Percentiles rank a stretch among this genome's conserved stretches.
These are phyloP conservation scores for Octonoba sinensis DNA, from an alignment of 2,888 invertebrate species.

Conservation along the genomic window DNA sequence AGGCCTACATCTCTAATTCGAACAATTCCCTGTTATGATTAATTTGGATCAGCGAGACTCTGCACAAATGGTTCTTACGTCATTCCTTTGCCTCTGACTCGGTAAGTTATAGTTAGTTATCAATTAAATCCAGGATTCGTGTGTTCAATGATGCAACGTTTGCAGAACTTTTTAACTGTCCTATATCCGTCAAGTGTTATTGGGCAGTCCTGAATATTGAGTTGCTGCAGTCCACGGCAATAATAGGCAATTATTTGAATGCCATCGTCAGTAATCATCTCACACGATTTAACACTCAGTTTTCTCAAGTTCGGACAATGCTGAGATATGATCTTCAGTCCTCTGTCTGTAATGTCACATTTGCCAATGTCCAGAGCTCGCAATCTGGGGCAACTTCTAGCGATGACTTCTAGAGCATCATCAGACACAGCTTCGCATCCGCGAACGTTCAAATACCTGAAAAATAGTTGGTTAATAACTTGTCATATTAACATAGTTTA, in stretches of 20 bases:
- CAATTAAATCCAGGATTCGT: conserved; percentile 87
- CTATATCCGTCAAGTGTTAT: conserved; percentile 89
- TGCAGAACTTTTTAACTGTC: conserved; percentile 92
- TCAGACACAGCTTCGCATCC: conserved; percentile 95
- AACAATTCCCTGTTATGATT: too few species aligned
- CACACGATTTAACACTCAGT: conserved; percentile 80
- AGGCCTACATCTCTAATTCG: too few species aligned
- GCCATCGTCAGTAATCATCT: conserved; percentile 89
- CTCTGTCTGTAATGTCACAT: conserved; percentile 92
- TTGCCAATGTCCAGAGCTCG: conserved; percentile 92
- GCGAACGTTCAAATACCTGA: conserved; percentile 85
- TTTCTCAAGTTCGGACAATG: conserved; percentile 81
- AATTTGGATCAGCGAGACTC: too few species aligned
- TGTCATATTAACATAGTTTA: too few species aligned
- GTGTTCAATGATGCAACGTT: conserved; percentile 92
- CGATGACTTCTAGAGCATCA: conserved; percentile 87
- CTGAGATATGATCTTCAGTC: conserved; percentile 75
- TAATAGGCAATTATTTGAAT: conserved; percentile 90
- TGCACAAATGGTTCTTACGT: too few species aligned
- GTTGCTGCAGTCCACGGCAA: conserved; percentile 88
- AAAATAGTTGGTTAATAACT: too few species aligned
- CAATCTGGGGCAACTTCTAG: conserved; percentile 86
- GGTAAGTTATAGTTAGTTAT: background rate
- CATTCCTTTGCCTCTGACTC: too few species aligned
- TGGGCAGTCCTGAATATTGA: conserved; percentile 90